A percentile compares a stretch with the other conserved stretches of the same genome.
These are phyloP conservation scores for Corythaeola cristata DNA, from an alignment of 2,113 vertebrate species.

Conservation along the genomic window DNA sequence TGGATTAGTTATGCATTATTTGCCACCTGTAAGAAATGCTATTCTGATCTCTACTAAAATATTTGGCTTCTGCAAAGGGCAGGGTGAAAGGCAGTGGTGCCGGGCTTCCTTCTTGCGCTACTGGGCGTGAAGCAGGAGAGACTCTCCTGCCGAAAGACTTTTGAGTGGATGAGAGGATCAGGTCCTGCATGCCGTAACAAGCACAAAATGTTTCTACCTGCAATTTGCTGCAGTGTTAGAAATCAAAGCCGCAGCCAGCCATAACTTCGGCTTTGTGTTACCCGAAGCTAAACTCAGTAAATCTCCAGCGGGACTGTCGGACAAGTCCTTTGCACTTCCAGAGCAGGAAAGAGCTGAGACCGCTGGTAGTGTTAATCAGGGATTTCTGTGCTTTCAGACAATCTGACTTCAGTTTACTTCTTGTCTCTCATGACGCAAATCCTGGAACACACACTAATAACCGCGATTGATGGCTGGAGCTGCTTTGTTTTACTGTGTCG, in stretches of 20 bases:
- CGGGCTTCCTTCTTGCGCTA: background rate
- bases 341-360: background rate
- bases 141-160: background rate
- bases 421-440: background rate
- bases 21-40: background rate
- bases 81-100: fast-evolving
- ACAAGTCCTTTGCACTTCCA: background rate
- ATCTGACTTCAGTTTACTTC: background rate
- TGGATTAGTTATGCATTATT: background rate
- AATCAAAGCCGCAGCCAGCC: conserved; percentile 1
- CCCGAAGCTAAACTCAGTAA: background rate
- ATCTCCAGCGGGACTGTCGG: fast-evolving
- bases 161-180: background rate
- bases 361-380: background rate
- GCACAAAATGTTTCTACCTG: background rate
- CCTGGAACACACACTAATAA: background rate
- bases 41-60: background rate
- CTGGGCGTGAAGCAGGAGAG: background rate
- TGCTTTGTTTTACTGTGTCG: background rate
- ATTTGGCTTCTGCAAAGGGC: background rate
- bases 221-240: conserved; percentile 8
- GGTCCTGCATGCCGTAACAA: background rate
- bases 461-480: background rate
- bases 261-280: background rate
- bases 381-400: background rate